Percentiles rank a stretch among this genome's conserved stretches.
These are phyloP conservation scores for Chrysaora quinquecirrha DNA, from an alignment of 30 jellyfish, hydroid and myxozoan species.

Conservation along the genomic window DNA sequence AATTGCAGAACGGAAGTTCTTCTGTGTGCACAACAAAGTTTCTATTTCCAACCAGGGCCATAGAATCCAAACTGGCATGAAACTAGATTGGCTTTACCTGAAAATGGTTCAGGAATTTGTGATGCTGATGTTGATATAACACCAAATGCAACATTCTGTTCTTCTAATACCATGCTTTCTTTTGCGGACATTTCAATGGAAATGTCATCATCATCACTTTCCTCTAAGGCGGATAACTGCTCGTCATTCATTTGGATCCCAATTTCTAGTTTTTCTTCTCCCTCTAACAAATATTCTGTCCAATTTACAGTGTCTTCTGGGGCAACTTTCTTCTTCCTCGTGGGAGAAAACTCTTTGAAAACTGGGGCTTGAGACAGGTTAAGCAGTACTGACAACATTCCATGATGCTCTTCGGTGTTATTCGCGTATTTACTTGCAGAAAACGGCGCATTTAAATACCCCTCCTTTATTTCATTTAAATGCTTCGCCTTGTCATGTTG, in stretches of 20 bases:
- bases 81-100: too few relatives aligned
- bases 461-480: constrained; percentile 47
- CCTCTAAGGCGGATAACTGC: constrained; percentile 18
- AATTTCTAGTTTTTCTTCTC: constrained; percentile 58
- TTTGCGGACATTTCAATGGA: too few relatives aligned
- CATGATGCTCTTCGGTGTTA: constrained; percentile 75
- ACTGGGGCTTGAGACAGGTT: constrained; percentile 83
- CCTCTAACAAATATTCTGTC: constrained; percentile 75
- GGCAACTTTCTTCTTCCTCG: background rate
- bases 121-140: too few relatives aligned
- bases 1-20: too few relatives aligned
- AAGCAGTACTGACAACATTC: constrained; percentile 67
- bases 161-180: too few relatives aligned
- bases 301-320: constrained; percentile 66
- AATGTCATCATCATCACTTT: constrained; percentile 14
- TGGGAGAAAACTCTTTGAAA: constrained; percentile 1
- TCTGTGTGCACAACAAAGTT: too few relatives aligned
- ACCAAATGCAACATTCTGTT: too few relatives aligned
- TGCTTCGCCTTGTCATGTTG: constrained; percentile 65
- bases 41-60: too few relatives aligned
- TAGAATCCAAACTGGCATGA: too few relatives aligned
- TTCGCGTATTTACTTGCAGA: constrained; percentile 2
- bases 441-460: constrained; percentile 56
- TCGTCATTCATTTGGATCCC: constrained; percentile 56
- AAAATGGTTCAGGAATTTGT: too few relatives aligned